These are phyloP conservation scores for Thaumetopoea pityocampa DNA, from an alignment of 1,140 invertebrate genomes.

Conservation along the genomic window DNA sequence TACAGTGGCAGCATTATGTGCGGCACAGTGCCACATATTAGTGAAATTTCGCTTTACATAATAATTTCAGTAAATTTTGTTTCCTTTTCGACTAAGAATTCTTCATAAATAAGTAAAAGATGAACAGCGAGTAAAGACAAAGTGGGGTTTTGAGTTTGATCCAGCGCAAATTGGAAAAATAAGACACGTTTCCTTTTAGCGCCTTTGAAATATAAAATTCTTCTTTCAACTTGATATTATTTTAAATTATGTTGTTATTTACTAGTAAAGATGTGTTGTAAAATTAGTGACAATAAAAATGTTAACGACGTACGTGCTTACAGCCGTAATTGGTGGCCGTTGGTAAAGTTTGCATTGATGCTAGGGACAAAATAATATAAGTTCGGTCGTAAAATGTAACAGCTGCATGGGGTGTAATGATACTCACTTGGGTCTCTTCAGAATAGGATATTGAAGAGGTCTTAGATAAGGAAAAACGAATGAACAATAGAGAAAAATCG, in stretches of 20 bases:
- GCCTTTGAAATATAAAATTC: slow-evolving; percentile 10
- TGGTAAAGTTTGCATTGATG: slow-evolving; percentile 45
- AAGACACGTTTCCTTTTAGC: slow-evolving; percentile 15
- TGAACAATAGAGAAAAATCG: slow-evolving; percentile 29
- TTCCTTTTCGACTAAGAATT: slow-evolving; percentile 7
- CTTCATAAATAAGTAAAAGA: slow-evolving; percentile 12
- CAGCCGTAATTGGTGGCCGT: slow-evolving; percentile 25
- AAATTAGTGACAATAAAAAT: slow-evolving; percentile 17
- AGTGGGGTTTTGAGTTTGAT: slow-evolving; percentile 31
- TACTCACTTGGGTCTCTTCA: slow-evolving; percentile 38
- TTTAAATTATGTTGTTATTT: slow-evolving; percentile 1
- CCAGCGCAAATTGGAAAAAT: slow-evolving; percentile 35
- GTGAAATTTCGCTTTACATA: no score
- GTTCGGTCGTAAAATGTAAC: slow-evolving; percentile 62
- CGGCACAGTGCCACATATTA: no score
- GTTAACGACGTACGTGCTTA: slow-evolving; percentile 20
- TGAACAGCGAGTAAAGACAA: slow-evolving; percentile 16
- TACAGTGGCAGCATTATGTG: no score
- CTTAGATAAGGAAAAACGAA: slow-evolving; percentile 28
- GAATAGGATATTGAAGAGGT: slow-evolving; percentile 45
- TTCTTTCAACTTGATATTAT: slow-evolving; percentile 1
- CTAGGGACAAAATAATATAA: slow-evolving; percentile 59
- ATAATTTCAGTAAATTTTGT: no score
- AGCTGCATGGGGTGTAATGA: slow-evolving; percentile 59
- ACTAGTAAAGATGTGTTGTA: neutral